phyloP scores from a whole-genome alignment of 2,888 invertebrate species.

The Byasa hedistus region DNA sequence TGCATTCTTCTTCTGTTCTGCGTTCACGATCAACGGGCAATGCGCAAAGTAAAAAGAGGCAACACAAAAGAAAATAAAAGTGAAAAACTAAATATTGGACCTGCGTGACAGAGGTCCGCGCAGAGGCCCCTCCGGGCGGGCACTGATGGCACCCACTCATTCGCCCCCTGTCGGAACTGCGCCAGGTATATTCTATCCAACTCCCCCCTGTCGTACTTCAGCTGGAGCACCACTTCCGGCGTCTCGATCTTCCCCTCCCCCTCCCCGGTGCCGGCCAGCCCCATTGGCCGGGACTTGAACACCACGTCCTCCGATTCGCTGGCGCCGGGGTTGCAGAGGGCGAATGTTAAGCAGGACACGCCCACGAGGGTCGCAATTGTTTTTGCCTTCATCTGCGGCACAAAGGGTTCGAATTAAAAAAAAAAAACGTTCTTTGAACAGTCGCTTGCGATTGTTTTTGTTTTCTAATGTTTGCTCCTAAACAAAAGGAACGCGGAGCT shows the following conservation, averaged over 20 bases:
- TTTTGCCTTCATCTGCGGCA: constrained; percentile 50
- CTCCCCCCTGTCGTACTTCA: constrained; percentile 71
- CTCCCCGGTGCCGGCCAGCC: constrained; percentile 34
- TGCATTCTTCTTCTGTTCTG: too few relatives aligned
- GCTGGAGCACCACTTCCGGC: constrained; percentile 69
- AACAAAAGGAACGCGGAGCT: constrained; percentile 13
- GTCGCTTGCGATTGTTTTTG: constrained; percentile 17
- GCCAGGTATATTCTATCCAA: constrained; percentile 74
- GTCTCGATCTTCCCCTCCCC: constrained; percentile 54
- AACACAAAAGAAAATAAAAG: constrained; percentile 41
- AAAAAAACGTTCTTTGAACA: constrained; percentile 21
- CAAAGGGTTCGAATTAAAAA: constrained; percentile 34
- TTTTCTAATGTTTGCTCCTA: constrained; percentile 7
- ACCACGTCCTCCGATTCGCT: constrained; percentile 51
- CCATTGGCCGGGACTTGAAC: constrained; percentile 49
- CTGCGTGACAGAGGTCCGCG: constrained; percentile 75
- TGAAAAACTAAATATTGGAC: constrained; percentile 48
- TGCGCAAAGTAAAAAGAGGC: constrained; percentile 39
- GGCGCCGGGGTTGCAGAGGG: constrained; percentile 32
- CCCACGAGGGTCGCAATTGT: constrained; percentile 57
- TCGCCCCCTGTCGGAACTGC: constrained; percentile 62
- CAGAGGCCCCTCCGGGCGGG: constrained; percentile 58
- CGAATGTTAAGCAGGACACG: constrained; percentile 52
- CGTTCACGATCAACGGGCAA: constrained; percentile 6
- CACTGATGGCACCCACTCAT: constrained; percentile 57